Percentiles rank a stretch among this genome's conserved stretches.
Conservation (phyloP, 2,113 vertebrate species). For the Lophius piscatorius region DNA sequence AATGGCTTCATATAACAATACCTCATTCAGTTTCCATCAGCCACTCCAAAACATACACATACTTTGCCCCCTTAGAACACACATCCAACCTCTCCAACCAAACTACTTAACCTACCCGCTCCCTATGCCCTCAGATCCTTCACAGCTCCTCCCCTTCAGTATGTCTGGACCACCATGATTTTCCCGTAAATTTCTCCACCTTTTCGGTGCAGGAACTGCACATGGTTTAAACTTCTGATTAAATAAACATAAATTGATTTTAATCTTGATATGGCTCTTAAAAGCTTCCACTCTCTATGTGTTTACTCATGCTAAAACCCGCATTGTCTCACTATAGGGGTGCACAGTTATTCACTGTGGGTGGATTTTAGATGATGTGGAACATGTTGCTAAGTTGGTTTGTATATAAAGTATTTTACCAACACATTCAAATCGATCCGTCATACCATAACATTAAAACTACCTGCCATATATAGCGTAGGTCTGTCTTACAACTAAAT, state of each 20-base stretch:
- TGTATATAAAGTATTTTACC: too few species aligned
- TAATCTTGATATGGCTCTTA: constrained; percentile 19
- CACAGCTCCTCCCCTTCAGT: constrained; percentile 16
- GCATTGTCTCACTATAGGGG: constrained; percentile 19
- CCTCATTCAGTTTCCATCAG: constrained; percentile 54
- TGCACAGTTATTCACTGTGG: background rate
- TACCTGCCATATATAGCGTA: too few species aligned
- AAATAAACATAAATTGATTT: constrained; percentile 35
- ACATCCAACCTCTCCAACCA: constrained; percentile 33
- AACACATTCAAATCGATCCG: too few species aligned
- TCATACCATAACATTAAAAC: too few species aligned
- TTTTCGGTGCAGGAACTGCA: constrained; percentile 26
- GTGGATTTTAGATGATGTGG: constrained; percentile 9
- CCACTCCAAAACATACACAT: constrained; percentile 54
- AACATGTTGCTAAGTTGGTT: constrained; percentile 2
- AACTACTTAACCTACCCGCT: constrained; percentile 53
- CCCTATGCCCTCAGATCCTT: constrained; percentile 45
- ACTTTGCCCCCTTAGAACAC: constrained; percentile 30
- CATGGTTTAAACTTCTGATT: constrained; percentile 23
- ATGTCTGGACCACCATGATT: constrained; percentile 38
- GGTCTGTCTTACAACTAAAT: too few species aligned
- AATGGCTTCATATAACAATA: constrained; percentile 41
- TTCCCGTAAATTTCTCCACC: constrained; percentile 5
- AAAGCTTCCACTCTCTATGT: constrained; percentile 3
- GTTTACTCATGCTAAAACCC: constrained; percentile 18